Conservation (phyloP, 2,113 vertebrate genomes). For the Penelope pileata region DNA sequence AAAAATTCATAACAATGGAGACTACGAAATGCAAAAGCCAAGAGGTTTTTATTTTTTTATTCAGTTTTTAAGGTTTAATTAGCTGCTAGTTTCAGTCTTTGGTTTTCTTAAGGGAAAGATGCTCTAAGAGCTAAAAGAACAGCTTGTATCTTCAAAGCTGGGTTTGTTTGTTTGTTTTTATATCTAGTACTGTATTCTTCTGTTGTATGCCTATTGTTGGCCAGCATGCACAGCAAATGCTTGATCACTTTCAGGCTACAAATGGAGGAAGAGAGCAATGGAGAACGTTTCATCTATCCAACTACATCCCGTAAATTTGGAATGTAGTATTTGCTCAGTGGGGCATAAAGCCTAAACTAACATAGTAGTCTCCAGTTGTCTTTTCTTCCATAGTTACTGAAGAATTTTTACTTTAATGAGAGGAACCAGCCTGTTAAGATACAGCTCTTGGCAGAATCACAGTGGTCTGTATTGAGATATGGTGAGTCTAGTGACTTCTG, state of each 20-base stretch:
- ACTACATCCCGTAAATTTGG: background rate
- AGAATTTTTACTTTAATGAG: background rate
- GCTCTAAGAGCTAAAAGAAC: background rate
- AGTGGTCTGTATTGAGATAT: background rate
- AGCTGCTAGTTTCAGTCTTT: background rate
- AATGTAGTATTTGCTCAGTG: background rate
- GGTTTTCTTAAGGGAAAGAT: slow-evolving; percentile 8
- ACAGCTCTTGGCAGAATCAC: background rate
- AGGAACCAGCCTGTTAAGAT: background rate
- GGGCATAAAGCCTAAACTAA: background rate
- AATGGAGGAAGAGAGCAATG: background rate
- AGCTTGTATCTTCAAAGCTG: background rate
- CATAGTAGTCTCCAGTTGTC: background rate
- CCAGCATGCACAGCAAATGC: background rate
- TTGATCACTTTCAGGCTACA: background rate
- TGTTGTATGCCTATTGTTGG: background rate
- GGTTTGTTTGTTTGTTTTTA: background rate
- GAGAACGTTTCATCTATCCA: background rate
- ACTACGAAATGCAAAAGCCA: background rate
- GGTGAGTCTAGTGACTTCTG: background rate
- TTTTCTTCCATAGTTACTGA: background rate
- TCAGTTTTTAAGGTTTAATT: background rate
- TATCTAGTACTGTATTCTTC: background rate
- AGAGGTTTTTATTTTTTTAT: background rate
- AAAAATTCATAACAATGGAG: background rate